A percentile compares a stretch with the other conserved stretches of the same genome.
phyloP scores from a whole-genome alignment of 2,797 vertebrate genomes.

The Mycteria americana region DNA sequence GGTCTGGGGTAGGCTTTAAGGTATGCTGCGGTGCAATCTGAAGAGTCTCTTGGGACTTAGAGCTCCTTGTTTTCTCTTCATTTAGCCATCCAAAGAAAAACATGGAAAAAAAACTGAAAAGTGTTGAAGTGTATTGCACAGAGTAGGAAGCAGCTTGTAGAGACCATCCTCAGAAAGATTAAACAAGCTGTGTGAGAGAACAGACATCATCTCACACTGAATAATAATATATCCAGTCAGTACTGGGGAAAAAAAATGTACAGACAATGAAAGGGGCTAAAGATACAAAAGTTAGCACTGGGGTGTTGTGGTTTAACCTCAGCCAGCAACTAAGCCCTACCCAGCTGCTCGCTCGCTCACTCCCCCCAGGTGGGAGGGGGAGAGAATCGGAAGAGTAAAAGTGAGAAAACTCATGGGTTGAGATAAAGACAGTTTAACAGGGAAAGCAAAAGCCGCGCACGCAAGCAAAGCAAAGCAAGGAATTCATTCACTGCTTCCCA shows the following conservation, averaged over 20 bases:
- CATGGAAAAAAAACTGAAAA: background rate
- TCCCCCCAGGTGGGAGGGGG: too few species aligned
- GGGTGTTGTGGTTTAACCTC: background rate
- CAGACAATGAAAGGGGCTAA: background rate
- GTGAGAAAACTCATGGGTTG: too few species aligned
- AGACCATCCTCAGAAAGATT: background rate
- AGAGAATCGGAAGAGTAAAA: too few species aligned
- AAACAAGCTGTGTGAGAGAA: background rate
- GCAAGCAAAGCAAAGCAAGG: too few species aligned
- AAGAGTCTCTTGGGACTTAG: background rate
- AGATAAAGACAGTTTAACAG: too few species aligned
- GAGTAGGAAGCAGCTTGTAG: background rate
- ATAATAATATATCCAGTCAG: background rate
- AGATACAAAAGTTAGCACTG: background rate
- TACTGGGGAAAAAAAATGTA: background rate
- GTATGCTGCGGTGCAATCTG: background rate
- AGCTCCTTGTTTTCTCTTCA: background rate
- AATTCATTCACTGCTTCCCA: too few species aligned
- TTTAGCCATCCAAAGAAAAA: background rate
- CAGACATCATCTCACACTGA: background rate
- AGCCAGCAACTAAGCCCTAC: too few species aligned
- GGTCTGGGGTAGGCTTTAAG: background rate
- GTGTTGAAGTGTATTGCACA: background rate
- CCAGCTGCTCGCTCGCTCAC: background rate
- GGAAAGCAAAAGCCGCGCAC: too few species aligned